Evolutionary conservation across 2,797 vertebrate species (phyloP).

Genomic region (Taenioides sp.): DNA sequence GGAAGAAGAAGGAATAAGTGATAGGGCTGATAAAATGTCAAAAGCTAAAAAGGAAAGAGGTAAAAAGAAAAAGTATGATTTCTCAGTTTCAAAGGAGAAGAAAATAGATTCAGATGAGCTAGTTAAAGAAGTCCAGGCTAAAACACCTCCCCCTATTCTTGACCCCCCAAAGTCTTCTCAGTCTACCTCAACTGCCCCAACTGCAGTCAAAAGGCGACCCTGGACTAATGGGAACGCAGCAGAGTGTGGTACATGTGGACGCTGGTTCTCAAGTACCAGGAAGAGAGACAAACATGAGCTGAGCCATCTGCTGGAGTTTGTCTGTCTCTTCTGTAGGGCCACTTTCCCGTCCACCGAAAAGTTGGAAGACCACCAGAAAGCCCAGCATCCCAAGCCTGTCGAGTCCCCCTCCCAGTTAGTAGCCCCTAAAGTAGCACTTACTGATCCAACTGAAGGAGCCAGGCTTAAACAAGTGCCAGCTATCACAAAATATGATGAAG

Average conservation of each 20-base stretch:
- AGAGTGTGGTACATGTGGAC: slow-evolving; percentile 84
- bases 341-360: slow-evolving; percentile 79
- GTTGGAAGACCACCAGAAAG: slow-evolving; percentile 81
- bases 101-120: slow-evolving; percentile 55
- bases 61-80: slow-evolving; percentile 38
- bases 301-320: slow-evolving; percentile 82
- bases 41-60: slow-evolving; percentile 34
- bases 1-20: slow-evolving; percentile 48
- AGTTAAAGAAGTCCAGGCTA: slow-evolving; percentile 51
- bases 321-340: slow-evolving; percentile 78
- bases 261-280: slow-evolving; percentile 83
- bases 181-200: slow-evolving; percentile 66
- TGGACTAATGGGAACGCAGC: slow-evolving; percentile 79
- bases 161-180: slow-evolving; percentile 62
- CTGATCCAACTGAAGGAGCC: slow-evolving; percentile 49
- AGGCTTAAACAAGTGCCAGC: slow-evolving; percentile 55
- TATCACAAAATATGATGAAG: slow-evolving; percentile 55
- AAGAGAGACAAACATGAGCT: slow-evolving; percentile 88
- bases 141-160: slow-evolving; percentile 48
- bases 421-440: slow-evolving; percentile 46
- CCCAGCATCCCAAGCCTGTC: slow-evolving; percentile 74
- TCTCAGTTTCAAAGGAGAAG: slow-evolving; percentile 52
- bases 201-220: slow-evolving; percentile 70
- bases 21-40: slow-evolving; percentile 41
- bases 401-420: slow-evolving; percentile 53